Percentiles rank a stretch among this genome's conserved stretches.
Evolutionary conservation across 2,797 vertebrate genomes (phyloP).

Genomic region (Oryzias dopingdopingensis): DNA sequence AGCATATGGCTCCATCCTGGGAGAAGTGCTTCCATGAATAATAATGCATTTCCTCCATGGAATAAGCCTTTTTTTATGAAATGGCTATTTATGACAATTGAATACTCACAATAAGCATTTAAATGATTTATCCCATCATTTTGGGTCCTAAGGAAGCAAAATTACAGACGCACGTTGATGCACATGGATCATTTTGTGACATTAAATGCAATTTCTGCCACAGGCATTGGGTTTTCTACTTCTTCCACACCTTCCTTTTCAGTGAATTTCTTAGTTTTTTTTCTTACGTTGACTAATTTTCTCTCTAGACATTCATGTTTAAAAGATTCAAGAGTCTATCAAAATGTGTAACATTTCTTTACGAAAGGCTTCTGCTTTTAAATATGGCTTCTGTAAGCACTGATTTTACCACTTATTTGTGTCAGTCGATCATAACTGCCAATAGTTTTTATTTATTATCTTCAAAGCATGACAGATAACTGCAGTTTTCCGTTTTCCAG

Average conservation of each 20-base stretch:
- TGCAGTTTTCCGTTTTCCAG: no score
- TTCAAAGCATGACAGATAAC: no score
- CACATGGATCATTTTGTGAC: conserved; percentile 29
- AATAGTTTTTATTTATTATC: not conserved
- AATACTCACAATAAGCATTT: conserved; percentile 53
- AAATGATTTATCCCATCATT: conserved; percentile 50
- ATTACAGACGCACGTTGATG: conserved; percentile 40
- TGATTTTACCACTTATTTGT: not conserved
- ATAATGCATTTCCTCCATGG: conserved; percentile 48
- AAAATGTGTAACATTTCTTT: no score
- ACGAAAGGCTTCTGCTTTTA: not conserved
- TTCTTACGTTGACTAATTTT: not conserved
- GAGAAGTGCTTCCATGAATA: conserved; percentile 55
- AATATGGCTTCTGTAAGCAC: not conserved
- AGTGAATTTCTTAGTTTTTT: conserved; percentile 12
- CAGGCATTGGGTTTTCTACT: conserved; percentile 40
- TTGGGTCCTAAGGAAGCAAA: conserved; percentile 34
- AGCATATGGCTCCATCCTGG: conserved; percentile 60
- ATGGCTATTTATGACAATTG: conserved; percentile 48
- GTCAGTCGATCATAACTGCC: not conserved
- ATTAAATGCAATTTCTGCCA: conserved; percentile 13
- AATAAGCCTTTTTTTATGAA: conserved; percentile 33
- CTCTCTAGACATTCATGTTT: not conserved
- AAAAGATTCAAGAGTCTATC: no score
- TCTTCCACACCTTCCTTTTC: conserved; percentile 28